Evolutionary conservation across 2,113 vertebrate species (phyloP).

Genomic region (Datnioides undecimradiatus): DNA sequence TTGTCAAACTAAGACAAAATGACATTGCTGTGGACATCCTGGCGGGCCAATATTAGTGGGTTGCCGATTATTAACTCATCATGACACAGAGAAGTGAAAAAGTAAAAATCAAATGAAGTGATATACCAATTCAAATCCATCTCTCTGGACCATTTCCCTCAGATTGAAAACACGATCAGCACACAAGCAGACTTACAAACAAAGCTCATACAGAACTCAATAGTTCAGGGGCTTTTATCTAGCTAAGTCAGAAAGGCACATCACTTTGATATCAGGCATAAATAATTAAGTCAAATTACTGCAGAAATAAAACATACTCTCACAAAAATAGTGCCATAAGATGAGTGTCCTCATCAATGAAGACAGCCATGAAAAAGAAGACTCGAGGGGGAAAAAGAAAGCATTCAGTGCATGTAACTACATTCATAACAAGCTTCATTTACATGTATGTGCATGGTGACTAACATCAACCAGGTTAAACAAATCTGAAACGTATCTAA

Average conservation of each 20-base stretch:
- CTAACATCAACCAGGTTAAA: constrained; percentile 65
- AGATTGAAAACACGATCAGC: constrained; percentile 55
- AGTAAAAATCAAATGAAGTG: constrained; percentile 41
- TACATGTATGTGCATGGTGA: constrained; percentile 80
- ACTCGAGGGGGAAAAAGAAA: constrained; percentile 37
- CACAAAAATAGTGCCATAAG: constrained; percentile 77
- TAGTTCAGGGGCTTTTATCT: constrained; percentile 68
- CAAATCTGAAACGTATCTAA: constrained; percentile 65
- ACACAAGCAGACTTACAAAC: constrained; percentile 63
- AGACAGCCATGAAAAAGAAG: constrained; percentile 54
- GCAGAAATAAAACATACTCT: constrained; percentile 75
- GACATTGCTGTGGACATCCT: constrained; percentile 28
- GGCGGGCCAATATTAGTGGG: constrained; percentile 3
- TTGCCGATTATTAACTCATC: constrained; percentile 26
- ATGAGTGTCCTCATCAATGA: constrained; percentile 60
- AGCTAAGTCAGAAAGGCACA: constrained; percentile 85
- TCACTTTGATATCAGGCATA: constrained; percentile 85
- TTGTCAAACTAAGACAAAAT: constrained; percentile 33
- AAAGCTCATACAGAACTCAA: constrained; percentile 68
- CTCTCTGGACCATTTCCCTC: constrained; percentile 45
- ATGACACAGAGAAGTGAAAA: constrained; percentile 28
- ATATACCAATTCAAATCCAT: constrained; percentile 65
- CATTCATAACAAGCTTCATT: constrained; percentile 84
- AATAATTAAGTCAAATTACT: constrained; percentile 80
- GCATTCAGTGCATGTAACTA: constrained; percentile 87